These are phyloP conservation scores for Probosciger aterrimus DNA, from an alignment of 2,113 vertebrate species.

Conservation along the genomic window DNA sequence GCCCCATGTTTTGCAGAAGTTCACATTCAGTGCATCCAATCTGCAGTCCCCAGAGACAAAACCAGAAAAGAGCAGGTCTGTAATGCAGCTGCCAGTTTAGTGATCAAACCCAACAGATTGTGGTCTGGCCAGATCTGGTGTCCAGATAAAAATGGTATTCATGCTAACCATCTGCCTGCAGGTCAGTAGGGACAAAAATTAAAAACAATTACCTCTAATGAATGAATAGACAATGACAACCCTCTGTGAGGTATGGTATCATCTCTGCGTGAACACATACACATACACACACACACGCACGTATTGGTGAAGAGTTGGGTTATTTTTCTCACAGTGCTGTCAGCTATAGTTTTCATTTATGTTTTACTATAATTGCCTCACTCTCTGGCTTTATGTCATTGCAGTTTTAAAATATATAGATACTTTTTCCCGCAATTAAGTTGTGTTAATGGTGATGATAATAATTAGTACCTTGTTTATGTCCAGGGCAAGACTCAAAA, in stretches of 20 bases:
- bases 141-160: constrained; percentile 78
- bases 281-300: neutral
- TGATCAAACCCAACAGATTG: constrained; percentile 67
- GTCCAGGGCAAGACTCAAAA: neutral
- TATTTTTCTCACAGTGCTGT: neutral
- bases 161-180: constrained; percentile 79
- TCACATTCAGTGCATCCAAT: constrained; percentile 67
- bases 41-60: constrained; percentile 38
- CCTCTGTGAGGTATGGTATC: constrained; percentile 65
- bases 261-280: neutral
- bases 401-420: neutral
- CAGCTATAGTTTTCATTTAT: neutral
- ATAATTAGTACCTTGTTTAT: neutral
- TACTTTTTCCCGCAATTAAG: neutral
- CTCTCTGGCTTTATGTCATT: neutral
- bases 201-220: constrained; percentile 79
- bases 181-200: constrained; percentile 77
- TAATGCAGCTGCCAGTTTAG: constrained; percentile 63
- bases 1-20: constrained; percentile 63
- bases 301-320: neutral
- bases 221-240: constrained; percentile 75
- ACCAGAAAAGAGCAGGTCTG: constrained; percentile 58
- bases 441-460: neutral
- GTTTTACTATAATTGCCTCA: neutral
- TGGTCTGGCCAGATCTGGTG: constrained; percentile 67